Evolutionary conservation across 1,140 invertebrate genomes (phyloP).

Genomic region (Danaus plexippus): DNA sequence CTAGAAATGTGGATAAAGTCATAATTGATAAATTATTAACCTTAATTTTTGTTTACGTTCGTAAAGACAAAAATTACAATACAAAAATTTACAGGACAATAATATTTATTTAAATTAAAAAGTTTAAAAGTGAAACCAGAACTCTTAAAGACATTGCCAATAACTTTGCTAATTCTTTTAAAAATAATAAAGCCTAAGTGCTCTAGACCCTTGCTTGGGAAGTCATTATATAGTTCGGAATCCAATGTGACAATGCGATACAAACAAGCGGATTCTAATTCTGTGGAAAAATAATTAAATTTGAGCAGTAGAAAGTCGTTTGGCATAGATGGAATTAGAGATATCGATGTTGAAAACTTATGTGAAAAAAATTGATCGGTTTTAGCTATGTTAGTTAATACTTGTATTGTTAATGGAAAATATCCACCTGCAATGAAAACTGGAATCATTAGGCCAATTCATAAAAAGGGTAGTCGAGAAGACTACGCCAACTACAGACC

Average conservation of each 20-base stretch:
- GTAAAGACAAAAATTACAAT: too few relatives aligned
- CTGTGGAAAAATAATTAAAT: conserved; percentile 11
- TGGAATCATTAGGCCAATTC: too few relatives aligned
- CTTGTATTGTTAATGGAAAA: conserved; percentile 8
- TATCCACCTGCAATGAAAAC: conserved; percentile 12
- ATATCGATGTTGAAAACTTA: conserved; percentile 18
- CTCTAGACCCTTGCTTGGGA: conserved; percentile 5
- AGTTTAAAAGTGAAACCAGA: too few relatives aligned
- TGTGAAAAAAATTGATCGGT: conserved; percentile 9
- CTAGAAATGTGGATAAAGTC: too few relatives aligned
- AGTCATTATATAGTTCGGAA: neutral
- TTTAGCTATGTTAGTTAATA: conserved; percentile 21
- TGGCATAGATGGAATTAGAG: conserved; percentile 18
- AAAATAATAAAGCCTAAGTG: conserved; percentile 6
- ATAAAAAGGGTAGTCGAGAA: conserved; percentile 16
- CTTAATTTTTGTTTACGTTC: too few relatives aligned
- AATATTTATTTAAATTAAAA: too few relatives aligned
- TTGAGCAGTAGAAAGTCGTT: conserved; percentile 10
- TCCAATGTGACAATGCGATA: conserved; percentile 7
- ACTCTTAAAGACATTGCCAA: too few relatives aligned
- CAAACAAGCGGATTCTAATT: conserved; percentile 5
- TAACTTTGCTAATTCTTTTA: too few relatives aligned
- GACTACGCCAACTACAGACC: conserved; percentile 23
- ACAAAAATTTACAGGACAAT: too few relatives aligned
- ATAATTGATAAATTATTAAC: too few relatives aligned